A percentile compares a stretch with the other conserved stretches of the same genome.
phyloP scores from a whole-genome alignment of 1,140 invertebrate species.

The Meloidogyne floridensis region DNA sequence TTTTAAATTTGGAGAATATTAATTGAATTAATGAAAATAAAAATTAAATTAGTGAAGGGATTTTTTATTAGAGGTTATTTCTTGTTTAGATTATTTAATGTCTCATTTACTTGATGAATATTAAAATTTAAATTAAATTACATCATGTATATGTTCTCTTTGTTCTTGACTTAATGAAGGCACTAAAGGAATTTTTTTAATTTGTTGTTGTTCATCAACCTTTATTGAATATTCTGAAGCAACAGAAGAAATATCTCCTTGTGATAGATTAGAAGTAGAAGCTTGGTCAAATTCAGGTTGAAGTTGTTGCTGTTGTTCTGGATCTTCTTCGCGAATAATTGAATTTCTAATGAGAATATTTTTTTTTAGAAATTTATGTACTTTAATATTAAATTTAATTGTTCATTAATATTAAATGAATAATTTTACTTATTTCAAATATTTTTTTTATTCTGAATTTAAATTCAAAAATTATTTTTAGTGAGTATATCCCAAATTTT shows the following conservation, averaged over 20 bases:
- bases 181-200: constrained; percentile 15
- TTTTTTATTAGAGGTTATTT: no score
- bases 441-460: no score
- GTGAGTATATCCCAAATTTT: no score
- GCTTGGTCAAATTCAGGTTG: background rate
- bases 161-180: constrained; percentile 37
- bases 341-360: constrained; percentile 16
- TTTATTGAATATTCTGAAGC: background rate
- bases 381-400: no score
- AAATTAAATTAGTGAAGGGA: background rate
- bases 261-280: background rate
- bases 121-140: constrained; percentile 6
- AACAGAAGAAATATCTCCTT: background rate
- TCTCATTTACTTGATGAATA: no score
- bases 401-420: no score
- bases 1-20: background rate
- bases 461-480: no score
- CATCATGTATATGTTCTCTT: constrained; percentile 41
- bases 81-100: no score
- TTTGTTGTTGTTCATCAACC: background rate
- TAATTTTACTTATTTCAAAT: no score
- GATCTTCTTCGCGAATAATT: constrained; percentile 30
- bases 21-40: constrained; percentile 7
- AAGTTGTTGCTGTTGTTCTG: background rate
- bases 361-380: background rate